These are phyloP conservation scores for Zeugodacus cucurbitae DNA, from an alignment of 1,140 invertebrate genomes.

Conservation along the genomic window DNA sequence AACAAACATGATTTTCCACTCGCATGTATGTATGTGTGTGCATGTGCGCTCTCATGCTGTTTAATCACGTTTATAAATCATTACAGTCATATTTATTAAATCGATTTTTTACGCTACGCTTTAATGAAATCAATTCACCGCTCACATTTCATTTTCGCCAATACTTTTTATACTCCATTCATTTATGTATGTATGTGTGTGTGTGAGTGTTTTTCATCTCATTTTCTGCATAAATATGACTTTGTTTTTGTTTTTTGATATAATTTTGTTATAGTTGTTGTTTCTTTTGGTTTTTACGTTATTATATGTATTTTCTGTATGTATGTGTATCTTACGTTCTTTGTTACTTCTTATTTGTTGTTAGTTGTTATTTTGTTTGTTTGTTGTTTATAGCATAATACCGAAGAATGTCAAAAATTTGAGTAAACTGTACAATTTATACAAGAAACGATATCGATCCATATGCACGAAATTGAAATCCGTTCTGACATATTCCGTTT, in stretches of 20 bases:
- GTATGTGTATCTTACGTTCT: not conserved
- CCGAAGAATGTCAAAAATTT: conserved; percentile 66
- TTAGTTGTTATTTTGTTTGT: not conserved
- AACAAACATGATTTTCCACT: not conserved
- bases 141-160: not conserved
- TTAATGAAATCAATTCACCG: not conserved
- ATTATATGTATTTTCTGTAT: not conserved
- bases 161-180: not conserved
- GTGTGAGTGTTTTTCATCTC: not conserved
- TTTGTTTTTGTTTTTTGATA: not conserved
- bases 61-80: conserved; percentile 23
- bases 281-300: not conserved
- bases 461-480: conserved; percentile 66
- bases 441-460: conserved; percentile 66
- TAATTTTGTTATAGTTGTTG: conserved; percentile 10
- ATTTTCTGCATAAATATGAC: conserved; percentile 15
- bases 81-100: conserved; percentile 9
- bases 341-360: not conserved
- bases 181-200: not conserved
- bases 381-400: conserved; percentile 57
- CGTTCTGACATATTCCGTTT: conserved; percentile 66
- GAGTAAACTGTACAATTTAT: conserved; percentile 67
- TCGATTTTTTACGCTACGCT: not conserved
- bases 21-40: not conserved
- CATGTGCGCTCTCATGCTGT: not conserved